These are phyloP conservation scores for Drosophila nigritarsus DNA, from an alignment of 2,888 invertebrate genomes.

Conservation along the genomic window DNA sequence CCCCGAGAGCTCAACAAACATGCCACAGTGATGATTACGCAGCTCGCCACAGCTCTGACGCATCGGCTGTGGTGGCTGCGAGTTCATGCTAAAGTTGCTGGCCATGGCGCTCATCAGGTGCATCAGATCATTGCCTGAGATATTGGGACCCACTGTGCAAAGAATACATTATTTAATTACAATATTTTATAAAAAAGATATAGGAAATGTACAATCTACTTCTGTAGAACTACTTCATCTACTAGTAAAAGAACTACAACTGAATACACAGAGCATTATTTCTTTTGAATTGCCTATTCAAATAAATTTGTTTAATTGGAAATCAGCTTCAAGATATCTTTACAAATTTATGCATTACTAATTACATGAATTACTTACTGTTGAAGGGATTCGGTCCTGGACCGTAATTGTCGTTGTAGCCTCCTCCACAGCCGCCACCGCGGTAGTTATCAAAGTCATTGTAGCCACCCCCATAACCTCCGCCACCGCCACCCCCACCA, in stretches of 20 bases:
- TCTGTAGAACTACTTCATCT: neutral
- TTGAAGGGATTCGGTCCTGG: conserved; percentile 74
- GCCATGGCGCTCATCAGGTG: conserved; percentile 82
- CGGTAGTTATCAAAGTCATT: conserved; percentile 68
- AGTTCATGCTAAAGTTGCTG: conserved; percentile 83
- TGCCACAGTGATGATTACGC: conserved; percentile 85
- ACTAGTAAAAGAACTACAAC: too few species aligned
- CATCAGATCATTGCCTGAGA: conserved; percentile 78
- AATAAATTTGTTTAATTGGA: neutral
- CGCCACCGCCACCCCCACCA: conserved; percentile 56
- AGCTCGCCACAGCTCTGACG: conserved; percentile 87
- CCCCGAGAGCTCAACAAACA: conserved; percentile 87
- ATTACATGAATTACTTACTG: conserved; percentile 60
- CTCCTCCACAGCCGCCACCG: conserved; percentile 56
- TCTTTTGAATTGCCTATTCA: neutral
- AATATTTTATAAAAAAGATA: neutral
- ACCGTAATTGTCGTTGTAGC: conserved; percentile 70
- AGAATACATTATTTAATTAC: neutral
- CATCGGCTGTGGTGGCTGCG: conserved; percentile 84
- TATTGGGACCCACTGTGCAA: conserved; percentile 66
- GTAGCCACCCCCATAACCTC: conserved; percentile 56
- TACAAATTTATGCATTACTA: neutral
- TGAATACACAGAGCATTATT: neutral
- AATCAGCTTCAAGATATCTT: neutral
- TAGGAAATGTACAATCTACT: neutral